Evolutionary conservation across 1,140 invertebrate genomes (phyloP).

Genomic region (Callitettix versicolor): DNA sequence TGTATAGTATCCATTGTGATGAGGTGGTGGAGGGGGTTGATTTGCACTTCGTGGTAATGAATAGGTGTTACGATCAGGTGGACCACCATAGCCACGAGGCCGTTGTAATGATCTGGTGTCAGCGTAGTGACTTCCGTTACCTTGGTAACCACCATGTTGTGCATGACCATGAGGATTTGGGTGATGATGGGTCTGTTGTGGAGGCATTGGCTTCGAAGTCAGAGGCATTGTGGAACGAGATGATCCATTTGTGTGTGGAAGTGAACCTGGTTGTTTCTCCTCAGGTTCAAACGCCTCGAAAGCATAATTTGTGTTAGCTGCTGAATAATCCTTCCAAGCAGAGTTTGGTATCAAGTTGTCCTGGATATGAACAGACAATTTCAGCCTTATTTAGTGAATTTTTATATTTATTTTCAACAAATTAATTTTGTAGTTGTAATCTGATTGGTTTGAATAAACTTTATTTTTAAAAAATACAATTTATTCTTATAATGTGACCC

Average conservation of each 20-base stretch:
- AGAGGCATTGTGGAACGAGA: conserved; percentile 22
- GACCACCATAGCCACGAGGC: conserved; percentile 30
- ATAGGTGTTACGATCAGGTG: conserved; percentile 33
- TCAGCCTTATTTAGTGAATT: no score
- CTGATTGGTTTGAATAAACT: no score
- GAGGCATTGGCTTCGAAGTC: conserved; percentile 18
- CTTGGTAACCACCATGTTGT: conserved; percentile 30
- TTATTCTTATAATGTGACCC: no score
- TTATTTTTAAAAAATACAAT: no score
- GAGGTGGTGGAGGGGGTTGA: conserved; percentile 27
- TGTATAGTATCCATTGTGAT: conserved; percentile 39
- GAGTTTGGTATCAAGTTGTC: conserved; percentile 63
- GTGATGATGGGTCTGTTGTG: conserved; percentile 1
- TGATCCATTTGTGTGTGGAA: conserved; percentile 22
- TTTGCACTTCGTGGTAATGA: conserved; percentile 36
- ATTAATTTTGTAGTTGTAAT: no score
- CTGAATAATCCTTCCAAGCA: conserved; percentile 77
- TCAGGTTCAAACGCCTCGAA: conserved; percentile 76
- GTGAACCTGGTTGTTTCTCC: conserved; percentile 44
- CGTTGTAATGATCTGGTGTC: conserved; percentile 49
- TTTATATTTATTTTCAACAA: background rate
- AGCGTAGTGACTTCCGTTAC: conserved; percentile 37
- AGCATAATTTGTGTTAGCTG: conserved; percentile 74
- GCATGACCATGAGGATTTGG: conserved; percentile 16
- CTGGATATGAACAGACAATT: no score